These are phyloP conservation scores for Leptobrachium leishanense DNA, from an alignment of 2,113 vertebrate species.

Conservation along the genomic window DNA sequence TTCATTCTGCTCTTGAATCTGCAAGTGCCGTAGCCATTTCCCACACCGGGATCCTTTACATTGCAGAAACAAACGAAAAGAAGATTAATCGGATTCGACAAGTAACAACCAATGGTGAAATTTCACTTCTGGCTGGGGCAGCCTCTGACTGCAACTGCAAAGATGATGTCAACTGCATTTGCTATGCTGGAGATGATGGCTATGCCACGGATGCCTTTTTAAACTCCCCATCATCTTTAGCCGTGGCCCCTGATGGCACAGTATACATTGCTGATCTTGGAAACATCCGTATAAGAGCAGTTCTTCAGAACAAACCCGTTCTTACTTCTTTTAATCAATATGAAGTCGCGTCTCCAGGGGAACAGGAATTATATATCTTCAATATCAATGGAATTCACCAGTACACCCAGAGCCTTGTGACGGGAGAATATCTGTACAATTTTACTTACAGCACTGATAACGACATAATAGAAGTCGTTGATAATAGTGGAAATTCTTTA, in stretches of 20 bases:
- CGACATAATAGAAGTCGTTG: slow-evolving; percentile 80
- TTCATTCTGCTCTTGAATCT: slow-evolving; percentile 94
- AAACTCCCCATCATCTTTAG: slow-evolving; percentile 92
- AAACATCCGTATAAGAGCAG: slow-evolving; percentile 94
- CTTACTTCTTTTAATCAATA: slow-evolving; percentile 82
- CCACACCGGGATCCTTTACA: slow-evolving; percentile 92
- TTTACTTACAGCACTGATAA: slow-evolving; percentile 88
- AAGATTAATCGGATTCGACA: slow-evolving; percentile 94
- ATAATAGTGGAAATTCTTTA: slow-evolving; percentile 91
- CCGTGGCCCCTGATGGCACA: slow-evolving; percentile 92
- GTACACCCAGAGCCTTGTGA: slow-evolving; percentile 92
- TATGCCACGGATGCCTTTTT: slow-evolving; percentile 93
- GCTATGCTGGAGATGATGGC: slow-evolving; percentile 94
- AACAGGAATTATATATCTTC: slow-evolving; percentile 96
- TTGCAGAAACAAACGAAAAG: slow-evolving; percentile 97
- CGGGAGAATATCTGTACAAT: slow-evolving; percentile 91
- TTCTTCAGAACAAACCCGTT: slow-evolving; percentile 85
- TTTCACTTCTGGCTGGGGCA: slow-evolving; percentile 91
- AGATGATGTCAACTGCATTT: slow-evolving; percentile 98
- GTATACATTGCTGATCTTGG: slow-evolving; percentile 96
- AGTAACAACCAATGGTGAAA: slow-evolving; percentile 95
- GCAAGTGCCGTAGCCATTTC: slow-evolving; percentile 95
- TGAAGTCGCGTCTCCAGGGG: slow-evolving; percentile 91
- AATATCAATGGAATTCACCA: slow-evolving; percentile 90
- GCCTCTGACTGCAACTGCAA: slow-evolving; percentile 98